Conservation (phyloP, 2,797 vertebrate genomes). For the Chrysocyon brachyurus region DNA sequence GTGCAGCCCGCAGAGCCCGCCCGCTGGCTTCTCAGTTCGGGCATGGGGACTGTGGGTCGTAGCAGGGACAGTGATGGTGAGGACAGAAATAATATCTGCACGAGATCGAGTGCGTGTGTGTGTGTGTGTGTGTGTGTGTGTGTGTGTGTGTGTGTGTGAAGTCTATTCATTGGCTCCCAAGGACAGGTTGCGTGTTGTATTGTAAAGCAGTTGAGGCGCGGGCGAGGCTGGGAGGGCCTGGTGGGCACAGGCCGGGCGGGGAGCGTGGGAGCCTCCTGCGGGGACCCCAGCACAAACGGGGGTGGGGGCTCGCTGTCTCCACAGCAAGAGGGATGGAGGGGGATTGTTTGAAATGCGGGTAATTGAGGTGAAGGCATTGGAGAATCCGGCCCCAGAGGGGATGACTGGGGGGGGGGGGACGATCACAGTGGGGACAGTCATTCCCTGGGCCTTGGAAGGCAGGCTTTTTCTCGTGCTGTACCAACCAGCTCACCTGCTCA, state of each 20-base stretch:
- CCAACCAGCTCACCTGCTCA: too few relatives aligned
- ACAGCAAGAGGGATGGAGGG: not conserved
- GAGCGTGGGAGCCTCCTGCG: not conserved
- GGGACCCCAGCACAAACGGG: too few relatives aligned
- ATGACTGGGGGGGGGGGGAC: too few relatives aligned
- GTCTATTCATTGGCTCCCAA: not conserved
- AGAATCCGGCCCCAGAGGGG: not conserved
- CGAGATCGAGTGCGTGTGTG: too few relatives aligned
- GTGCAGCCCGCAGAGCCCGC: too few relatives aligned
- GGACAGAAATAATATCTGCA: not conserved
- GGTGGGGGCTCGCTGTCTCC: not conserved
- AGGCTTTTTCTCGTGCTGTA: not conserved
- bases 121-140: too few relatives aligned
- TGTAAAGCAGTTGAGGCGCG: not conserved
- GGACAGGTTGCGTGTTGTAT: not conserved
- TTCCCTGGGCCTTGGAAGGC: not conserved
- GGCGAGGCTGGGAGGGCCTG: not conserved
- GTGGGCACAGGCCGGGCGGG: not conserved
- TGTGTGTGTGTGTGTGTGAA: too few relatives aligned
- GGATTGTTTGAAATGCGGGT: not conserved
- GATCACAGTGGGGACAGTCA: not conserved
- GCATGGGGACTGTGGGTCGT: rapidly evolving
- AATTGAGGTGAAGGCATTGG: not conserved
- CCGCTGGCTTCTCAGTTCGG: not conserved
- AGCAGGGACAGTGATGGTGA: not conserved